Conservation (phyloP, 2,888 invertebrate genomes). For the Caenorhabditis imperialis region DNA sequence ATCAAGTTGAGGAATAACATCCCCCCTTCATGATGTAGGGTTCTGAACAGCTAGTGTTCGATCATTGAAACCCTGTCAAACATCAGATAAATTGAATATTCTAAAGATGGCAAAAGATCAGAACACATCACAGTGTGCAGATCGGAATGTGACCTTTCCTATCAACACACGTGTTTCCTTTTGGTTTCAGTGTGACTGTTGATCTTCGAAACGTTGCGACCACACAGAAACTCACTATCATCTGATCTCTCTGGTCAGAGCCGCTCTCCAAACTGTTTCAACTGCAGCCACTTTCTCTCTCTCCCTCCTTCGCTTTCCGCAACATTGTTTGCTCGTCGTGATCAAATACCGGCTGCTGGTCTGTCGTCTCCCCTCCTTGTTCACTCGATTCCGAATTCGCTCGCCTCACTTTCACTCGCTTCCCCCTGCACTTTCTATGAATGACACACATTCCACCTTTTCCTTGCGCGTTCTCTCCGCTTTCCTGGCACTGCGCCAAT, state of each 20-base stretch:
- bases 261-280: conserved; percentile 18
- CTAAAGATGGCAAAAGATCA: too few relatives aligned
- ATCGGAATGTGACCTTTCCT: too few relatives aligned
- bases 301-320: conserved; percentile 12
- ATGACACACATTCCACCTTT: conserved; percentile 19
- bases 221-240: too few relatives aligned
- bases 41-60: too few relatives aligned
- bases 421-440: conserved; percentile 35
- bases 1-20: too few relatives aligned
- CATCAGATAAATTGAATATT: too few relatives aligned
- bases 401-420: conserved; percentile 17
- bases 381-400: conserved; percentile 3
- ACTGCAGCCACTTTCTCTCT: neutral
- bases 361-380: conserved; percentile 7
- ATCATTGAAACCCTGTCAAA: too few relatives aligned
- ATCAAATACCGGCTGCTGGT: conserved; percentile 32
- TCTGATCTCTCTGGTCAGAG: conserved; percentile 1
- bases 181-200: too few relatives aligned
- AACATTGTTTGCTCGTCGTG: conserved; percentile 52
- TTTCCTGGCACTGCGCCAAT: conserved; percentile 20
- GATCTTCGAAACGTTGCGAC: too few relatives aligned
- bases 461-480: conserved; percentile 1
- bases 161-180: too few relatives aligned
- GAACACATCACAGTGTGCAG: too few relatives aligned
- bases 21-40: too few relatives aligned